Conservation (phyloP, 2,113 vertebrate species). For the Ginglymostoma cirratum region DNA sequence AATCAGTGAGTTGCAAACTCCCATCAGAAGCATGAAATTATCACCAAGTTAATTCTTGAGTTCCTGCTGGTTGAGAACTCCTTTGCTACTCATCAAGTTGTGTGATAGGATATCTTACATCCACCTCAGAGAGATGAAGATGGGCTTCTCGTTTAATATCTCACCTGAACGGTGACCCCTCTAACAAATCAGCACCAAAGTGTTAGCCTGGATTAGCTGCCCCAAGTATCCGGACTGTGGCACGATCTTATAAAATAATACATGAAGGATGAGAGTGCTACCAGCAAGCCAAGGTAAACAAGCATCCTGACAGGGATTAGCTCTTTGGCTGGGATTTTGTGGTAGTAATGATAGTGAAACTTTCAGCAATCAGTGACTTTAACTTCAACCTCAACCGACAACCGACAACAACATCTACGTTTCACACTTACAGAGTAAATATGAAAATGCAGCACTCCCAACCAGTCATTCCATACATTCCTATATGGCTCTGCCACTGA, state of each 20-base stretch:
- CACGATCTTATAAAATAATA: neutral
- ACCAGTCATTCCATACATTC: neutral
- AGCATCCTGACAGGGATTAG: neutral
- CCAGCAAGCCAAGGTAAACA: neutral
- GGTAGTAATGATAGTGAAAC: neutral
- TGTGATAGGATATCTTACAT: neutral
- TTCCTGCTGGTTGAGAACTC: neutral
- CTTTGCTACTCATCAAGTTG: neutral
- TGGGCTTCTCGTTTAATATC: neutral
- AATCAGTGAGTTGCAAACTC: neutral
- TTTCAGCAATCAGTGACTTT: neutral
- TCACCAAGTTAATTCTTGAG: neutral
- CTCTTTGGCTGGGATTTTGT: neutral
- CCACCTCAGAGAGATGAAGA: neutral
- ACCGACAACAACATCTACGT: too few species aligned
- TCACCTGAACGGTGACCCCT: neutral
- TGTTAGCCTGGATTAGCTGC: neutral
- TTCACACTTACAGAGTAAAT: neutral
- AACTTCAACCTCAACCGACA: too few species aligned
- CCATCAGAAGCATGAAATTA: neutral
- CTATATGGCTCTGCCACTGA: neutral
- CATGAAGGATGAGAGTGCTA: neutral
- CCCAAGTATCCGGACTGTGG: neutral
- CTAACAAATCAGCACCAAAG: neutral
- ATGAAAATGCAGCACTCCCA: neutral